These are phyloP conservation scores for Ameiurus melas DNA, from an alignment of 2,113 vertebrate species.

Conservation along the genomic window DNA sequence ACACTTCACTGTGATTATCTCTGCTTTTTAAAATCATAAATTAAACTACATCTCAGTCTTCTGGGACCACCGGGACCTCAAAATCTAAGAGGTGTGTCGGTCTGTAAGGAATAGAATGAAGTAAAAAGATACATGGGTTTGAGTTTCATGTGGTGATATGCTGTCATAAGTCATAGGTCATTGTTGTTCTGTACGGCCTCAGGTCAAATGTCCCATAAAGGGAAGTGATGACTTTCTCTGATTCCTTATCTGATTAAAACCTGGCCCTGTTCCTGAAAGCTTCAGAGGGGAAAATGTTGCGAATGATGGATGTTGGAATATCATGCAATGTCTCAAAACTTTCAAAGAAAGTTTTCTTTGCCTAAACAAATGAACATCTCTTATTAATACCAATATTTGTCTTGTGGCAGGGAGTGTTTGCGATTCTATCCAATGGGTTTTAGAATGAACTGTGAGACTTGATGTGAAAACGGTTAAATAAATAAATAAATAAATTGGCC, in stretches of 20 bases:
- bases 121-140: constrained; percentile 35
- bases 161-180: constrained; percentile 26
- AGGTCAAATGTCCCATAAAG: constrained; percentile 36
- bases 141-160: constrained; percentile 1
- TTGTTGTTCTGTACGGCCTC: background rate
- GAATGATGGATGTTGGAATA: constrained; percentile 11
- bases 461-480: constrained; percentile 21
- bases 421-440: background rate
- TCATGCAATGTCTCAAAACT: background rate
- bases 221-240: constrained; percentile 32
- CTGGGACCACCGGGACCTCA: constrained; percentile 49
- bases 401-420: background rate
- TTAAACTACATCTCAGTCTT: constrained; percentile 64
- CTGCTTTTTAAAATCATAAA: constrained; percentile 73
- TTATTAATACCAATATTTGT: constrained; percentile 6
- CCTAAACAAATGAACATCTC: background rate
- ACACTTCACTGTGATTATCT: constrained; percentile 70
- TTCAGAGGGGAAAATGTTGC: constrained; percentile 6
- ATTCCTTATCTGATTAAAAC: constrained; percentile 30
- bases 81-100: constrained; percentile 55
- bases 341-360: background rate
- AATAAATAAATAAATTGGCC: background rate
- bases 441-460: background rate
- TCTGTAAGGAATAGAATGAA: background rate
- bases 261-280: background rate